Conservation (phyloP, 2,797 vertebrate species). For the Gymnopithys bicolor region DNA sequence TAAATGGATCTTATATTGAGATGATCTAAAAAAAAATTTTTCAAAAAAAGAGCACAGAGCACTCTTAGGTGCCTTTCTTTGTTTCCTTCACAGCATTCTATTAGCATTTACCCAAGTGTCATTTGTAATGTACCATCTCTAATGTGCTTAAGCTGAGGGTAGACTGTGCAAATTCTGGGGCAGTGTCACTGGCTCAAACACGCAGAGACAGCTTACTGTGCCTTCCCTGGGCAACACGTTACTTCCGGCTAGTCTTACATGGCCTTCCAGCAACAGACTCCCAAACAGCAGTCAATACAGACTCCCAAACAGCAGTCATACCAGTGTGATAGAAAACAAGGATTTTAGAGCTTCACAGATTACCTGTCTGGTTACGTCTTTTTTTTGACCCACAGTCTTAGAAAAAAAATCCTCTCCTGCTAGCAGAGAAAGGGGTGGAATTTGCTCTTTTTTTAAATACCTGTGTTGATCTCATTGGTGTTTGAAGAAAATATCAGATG, state of each 20-base stretch:
- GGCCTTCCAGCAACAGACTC: background rate
- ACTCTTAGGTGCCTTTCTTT: background rate
- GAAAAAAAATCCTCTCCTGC: background rate
- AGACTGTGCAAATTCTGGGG: background rate
- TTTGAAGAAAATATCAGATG: background rate
- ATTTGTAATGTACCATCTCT: background rate
- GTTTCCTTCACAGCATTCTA: background rate
- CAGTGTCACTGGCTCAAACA: background rate
- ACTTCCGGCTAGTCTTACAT: background rate
- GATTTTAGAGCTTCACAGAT: background rate
- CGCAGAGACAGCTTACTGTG: background rate
- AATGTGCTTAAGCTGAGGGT: background rate
- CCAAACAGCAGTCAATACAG: background rate
- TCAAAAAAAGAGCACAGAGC: background rate
- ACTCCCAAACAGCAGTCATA: background rate
- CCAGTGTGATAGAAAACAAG: background rate
- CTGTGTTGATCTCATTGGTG: background rate
- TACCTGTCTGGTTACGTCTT: fast-evolving
- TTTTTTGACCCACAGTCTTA: background rate
- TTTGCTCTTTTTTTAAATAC: background rate
- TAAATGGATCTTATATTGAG: background rate
- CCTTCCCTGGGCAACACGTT: background rate
- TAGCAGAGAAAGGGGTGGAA: background rate
- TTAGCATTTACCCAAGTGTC: background rate
- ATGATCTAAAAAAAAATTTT: background rate